A percentile compares a stretch with the other conserved stretches of the same genome.
Evolutionary conservation across 92 coral and sea anemone species (phyloP).

Genomic region (Bergia sp.): DNA sequence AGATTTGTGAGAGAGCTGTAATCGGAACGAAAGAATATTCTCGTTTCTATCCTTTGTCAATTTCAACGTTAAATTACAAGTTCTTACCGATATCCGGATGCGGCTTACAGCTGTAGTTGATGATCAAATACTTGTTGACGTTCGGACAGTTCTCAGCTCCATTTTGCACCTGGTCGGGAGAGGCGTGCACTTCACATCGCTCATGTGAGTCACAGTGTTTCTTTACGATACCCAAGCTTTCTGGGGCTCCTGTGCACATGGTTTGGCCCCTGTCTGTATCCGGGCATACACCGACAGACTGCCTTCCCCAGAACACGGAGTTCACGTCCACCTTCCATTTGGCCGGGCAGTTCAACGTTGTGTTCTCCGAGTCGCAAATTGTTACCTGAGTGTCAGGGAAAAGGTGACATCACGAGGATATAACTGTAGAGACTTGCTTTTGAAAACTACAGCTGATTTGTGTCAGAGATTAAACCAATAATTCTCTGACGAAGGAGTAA

Average conservation of each 20-base stretch:
- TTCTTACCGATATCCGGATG: conserved; percentile 86
- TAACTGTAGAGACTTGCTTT: neutral
- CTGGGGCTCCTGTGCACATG: conserved; percentile 99
- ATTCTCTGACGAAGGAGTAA: no score
- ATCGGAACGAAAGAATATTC: no score
- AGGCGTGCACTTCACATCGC: conserved; percentile 84
- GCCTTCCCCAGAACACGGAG: conserved; percentile 99
- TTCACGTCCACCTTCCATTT: conserved; percentile 94
- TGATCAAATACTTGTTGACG: conserved; percentile 88
- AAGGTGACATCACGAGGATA: neutral
- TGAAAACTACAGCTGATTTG: neutral
- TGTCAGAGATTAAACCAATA: neutral
- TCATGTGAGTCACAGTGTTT: conserved; percentile 90
- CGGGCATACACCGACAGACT: conserved; percentile 91
- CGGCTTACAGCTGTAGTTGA: conserved; percentile 95
- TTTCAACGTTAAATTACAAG: neutral
- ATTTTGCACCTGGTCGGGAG: conserved; percentile 86
- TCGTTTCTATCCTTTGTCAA: no score
- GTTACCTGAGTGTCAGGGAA: conserved; percentile 44
- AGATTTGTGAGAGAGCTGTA: no score
- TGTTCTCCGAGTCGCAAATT: conserved; percentile 93
- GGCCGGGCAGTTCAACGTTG: conserved; percentile 94
- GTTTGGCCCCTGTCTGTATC: conserved; percentile 89
- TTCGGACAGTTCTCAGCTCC: conserved; percentile 99
- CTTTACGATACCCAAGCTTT: conserved; percentile 92